Conservation (phyloP, 1,140 invertebrate species). For the Drosophila repleta region DNA sequence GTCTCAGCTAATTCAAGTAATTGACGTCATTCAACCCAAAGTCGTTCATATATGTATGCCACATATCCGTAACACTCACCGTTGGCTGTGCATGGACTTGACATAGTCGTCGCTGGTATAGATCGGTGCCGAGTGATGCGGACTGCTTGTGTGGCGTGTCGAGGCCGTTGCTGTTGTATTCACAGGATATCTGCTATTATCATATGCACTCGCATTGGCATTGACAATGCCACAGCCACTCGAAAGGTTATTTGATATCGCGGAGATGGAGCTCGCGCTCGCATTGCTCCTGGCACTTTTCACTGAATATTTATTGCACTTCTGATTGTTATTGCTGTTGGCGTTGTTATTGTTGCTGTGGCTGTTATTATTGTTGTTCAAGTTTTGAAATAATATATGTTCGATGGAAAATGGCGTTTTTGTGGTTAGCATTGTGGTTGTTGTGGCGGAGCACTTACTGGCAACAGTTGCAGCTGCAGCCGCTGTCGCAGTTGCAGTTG, state of each 20-base stretch:
- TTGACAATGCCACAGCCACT: constrained; percentile 15
- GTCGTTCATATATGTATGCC: background rate
- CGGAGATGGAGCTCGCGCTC: constrained; percentile 9
- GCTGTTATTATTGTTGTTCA: constrained; percentile 56
- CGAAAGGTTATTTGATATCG: constrained; percentile 1
- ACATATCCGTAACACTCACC: constrained; percentile 40
- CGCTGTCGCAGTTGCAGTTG: constrained; percentile 46
- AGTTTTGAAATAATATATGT: constrained; percentile 83
- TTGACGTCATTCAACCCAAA: no score
- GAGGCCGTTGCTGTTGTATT: constrained; percentile 29
- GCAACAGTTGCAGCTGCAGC: constrained; percentile 26
- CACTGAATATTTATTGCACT: constrained; percentile 48
- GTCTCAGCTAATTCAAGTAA: background rate
- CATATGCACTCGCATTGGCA: constrained; percentile 37
- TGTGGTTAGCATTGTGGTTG: constrained; percentile 70
- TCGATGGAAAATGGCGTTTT: constrained; percentile 84
- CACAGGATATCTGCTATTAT: constrained; percentile 65
- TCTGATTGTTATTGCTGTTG: constrained; percentile 51
- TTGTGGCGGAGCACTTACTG: constrained; percentile 41
- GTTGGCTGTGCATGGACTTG: constrained; percentile 63
- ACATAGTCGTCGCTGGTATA: constrained; percentile 62
- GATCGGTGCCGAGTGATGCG: constrained; percentile 40
- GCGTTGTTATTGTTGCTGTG: constrained; percentile 31
- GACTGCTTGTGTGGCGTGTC: constrained; percentile 25
- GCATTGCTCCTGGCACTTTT: constrained; percentile 44